Conservation (phyloP, 2,888 invertebrate genomes). For the Ectropis crepuscularia region DNA sequence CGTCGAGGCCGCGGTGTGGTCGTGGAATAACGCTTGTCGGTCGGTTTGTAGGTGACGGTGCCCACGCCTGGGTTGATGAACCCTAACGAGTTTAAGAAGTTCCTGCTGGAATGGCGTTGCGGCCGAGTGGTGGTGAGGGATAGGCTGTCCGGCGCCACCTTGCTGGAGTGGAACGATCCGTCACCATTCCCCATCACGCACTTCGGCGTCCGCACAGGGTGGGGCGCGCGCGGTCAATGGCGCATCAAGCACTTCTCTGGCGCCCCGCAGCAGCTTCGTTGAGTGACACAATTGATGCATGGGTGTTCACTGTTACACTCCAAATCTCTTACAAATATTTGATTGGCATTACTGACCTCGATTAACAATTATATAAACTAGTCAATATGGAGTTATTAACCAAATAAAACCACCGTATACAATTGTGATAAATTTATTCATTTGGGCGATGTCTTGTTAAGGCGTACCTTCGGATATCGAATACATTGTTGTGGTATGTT, state of each 20-base stretch:
- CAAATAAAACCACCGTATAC: conserved; percentile 37
- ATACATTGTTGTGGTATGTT: conserved; percentile 69
- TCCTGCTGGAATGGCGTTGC: conserved; percentile 84
- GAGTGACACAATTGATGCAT: conserved; percentile 63
- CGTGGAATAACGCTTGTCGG: conserved; percentile 39
- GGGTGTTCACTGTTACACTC: conserved; percentile 63
- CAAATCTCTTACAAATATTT: conserved; percentile 37
- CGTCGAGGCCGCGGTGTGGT: conserved; percentile 41
- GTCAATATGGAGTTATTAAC: conserved; percentile 39
- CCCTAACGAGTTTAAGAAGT: conserved; percentile 82
- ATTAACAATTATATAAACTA: conserved; percentile 29
- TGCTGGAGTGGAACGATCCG: conserved; percentile 86
- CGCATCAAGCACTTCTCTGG: conserved; percentile 75
- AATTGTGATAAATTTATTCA: conserved; percentile 27
- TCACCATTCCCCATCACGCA: conserved; percentile 85
- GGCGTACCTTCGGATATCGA: conserved; percentile 52
- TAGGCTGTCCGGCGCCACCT: conserved; percentile 73
- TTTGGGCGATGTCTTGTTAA: conserved; percentile 29
- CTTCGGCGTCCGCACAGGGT: conserved; percentile 87
- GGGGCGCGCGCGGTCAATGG: conserved; percentile 88
- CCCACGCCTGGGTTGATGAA: conserved; percentile 85
- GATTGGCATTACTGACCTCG: conserved; percentile 36
- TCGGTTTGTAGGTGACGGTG: conserved; percentile 79
- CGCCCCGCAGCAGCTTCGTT: conserved; percentile 61
- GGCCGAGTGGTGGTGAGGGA: conserved; percentile 81